Evolutionary conservation across 2,888 invertebrate genomes (phyloP), one percentile per base, ranked within the genome.

Genomic region (Noctua comes): DNA sequence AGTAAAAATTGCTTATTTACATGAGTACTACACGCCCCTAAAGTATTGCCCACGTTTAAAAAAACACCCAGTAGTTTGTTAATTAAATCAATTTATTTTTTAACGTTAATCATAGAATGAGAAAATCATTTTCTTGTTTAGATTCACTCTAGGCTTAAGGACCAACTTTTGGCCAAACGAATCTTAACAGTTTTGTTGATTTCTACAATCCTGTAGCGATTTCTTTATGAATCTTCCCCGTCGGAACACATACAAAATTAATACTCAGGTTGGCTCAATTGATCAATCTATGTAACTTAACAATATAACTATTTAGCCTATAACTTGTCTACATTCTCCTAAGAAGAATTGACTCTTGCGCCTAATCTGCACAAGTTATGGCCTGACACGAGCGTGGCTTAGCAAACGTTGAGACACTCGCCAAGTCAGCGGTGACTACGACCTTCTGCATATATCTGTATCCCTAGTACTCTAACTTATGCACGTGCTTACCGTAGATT

Each of bases 361-460:
- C 48, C 65, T 82, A 69, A 65, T 82, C 72, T 66, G 79, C 51
- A 48, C 46, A 54, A 62, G 46, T 68, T 65, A 72, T 75, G 65
- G 75, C 54, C 31, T 59, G 65, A 31, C 62, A 69, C 74, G 72
- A 36, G 18, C 62, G 21, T 11, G 16, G 54, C 54, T 54, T 27
- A 68, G 62, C 21, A n/a, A 75, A 68, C 36, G 27, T 59, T 27
- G 69, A 16, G 69, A 48, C 48, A 36, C 31, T 69, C n/a, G 77
- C 62, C 18, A 79, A 51, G 46, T 36, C 54, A 68, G 24, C 68
- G 8, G 13, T 27, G 59, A 31, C 51, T 27, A n/a, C 27, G 18
- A 64, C 46, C 59, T 24, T n/a, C 21, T 31, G n/a, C 48, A 72
- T 59, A 57, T 54, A 36, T 57, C 68, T 80, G 79, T 62, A 31